phyloP scores from a whole-genome alignment of 2,113 vertebrate genomes.

The Pogona vitticeps region DNA sequence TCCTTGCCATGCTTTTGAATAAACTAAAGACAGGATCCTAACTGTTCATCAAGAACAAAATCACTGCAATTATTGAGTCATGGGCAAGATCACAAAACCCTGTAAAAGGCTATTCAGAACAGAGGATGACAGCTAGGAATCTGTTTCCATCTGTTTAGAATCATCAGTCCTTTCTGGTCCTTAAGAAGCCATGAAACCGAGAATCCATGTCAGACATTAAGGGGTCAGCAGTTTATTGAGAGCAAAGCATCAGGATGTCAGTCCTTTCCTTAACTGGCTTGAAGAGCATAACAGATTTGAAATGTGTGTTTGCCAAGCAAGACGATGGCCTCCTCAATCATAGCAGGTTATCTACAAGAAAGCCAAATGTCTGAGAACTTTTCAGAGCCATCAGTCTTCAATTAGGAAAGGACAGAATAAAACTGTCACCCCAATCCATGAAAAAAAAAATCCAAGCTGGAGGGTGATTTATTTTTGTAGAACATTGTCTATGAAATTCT shows the following conservation, averaged over 20 bases:
- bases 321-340: slow-evolving; percentile 41
- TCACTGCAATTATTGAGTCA: background rate
- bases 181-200: slow-evolving; percentile 50
- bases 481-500: slow-evolving; percentile 34
- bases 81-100: background rate
- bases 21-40: background rate
- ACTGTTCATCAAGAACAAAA: background rate
- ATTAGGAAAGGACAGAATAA: background rate
- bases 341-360: slow-evolving; percentile 25
- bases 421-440: slow-evolving; percentile 9
- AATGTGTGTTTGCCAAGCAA: slow-evolving; percentile 31
- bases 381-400: background rate
- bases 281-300: slow-evolving; percentile 33
- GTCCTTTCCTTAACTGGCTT: slow-evolving; percentile 4
- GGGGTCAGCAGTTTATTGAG: slow-evolving; percentile 48
- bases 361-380: slow-evolving; percentile 20
- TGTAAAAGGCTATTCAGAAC: slow-evolving; percentile 24
- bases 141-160: slow-evolving; percentile 51
- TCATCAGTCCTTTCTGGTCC: slow-evolving; percentile 51
- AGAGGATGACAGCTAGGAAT: slow-evolving; percentile 16
- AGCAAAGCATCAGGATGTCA: slow-evolving; percentile 47
- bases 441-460: background rate
- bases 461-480: slow-evolving; percentile 44
- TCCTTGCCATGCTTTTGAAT: background rate
- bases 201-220: slow-evolving; percentile 50